Evolutionary conservation across 2,888 invertebrate genomes (phyloP), one percentile per base, ranked within the genome.

Genomic region (Oxytorus armatus): DNA sequence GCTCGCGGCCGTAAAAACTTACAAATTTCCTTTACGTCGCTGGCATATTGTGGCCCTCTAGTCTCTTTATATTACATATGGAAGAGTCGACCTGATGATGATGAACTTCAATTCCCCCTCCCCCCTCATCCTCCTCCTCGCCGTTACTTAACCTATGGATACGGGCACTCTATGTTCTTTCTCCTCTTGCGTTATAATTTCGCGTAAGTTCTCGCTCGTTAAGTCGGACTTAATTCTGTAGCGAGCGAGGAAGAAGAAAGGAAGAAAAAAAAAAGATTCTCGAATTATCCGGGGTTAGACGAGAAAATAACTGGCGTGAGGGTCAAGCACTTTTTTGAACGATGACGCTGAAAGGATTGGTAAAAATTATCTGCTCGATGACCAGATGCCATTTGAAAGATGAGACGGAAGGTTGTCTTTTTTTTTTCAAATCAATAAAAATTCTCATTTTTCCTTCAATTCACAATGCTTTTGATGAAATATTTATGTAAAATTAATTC

Each of bases 21-120:
- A 86, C 86, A 89, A 81, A 89, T 88, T 86, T 84, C 85, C 83
- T 89, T 88, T 88, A 89, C 86, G 86, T 86, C 82, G 84, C 80
- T 83, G 78, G 75, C 79, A 82, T 49, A 82, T 68, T 53, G 66
- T 33, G 29, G 51, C 57, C 42, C 61, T 65, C 42, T 57, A 23
- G 10, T 25, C 18, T 44, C 39, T 29, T 51, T 11, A 16, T 51
- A 76, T 76, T 14, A 70, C 70, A 39, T 76, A 84, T 74, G 81
- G 77, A 51, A 57, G 63, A 36, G 44, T 23, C 44, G 87, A 86
- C 86, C 89, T 89, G 89, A 91, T 90, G 90, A 90, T 90, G 90
- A 91, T 90, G 90, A 91, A 91, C 89, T 89, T n/a, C n/a, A n/a
- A n/a, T n/a, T n/a, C n/a, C 89, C 86, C 84, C 77, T 63, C 10